Percentiles rank a stretch among this genome's conserved stretches.
Evolutionary conservation across 2,113 vertebrate species (phyloP).

Genomic region (Notarius quadriscutis): DNA sequence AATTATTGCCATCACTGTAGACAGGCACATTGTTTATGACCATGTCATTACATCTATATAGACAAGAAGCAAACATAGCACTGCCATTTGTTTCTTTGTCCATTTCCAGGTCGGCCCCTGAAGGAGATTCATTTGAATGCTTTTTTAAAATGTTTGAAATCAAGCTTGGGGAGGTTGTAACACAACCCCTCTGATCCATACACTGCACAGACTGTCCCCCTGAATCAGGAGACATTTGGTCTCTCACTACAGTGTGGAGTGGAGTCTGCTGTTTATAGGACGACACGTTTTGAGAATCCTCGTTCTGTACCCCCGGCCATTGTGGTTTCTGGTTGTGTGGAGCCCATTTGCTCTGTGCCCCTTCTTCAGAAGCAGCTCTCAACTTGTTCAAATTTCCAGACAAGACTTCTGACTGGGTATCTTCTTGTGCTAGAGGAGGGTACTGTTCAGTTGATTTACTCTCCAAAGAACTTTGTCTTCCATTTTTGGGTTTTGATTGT

Average conservation of each 20-base stretch:
- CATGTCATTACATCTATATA: background rate
- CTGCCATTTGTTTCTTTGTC: background rate
- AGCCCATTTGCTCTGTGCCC: slow-evolving; percentile 45
- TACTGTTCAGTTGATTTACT: slow-evolving; percentile 34
- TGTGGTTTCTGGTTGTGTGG: slow-evolving; percentile 37
- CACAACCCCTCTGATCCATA: slow-evolving; percentile 50
- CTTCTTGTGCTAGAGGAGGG: slow-evolving; percentile 44
- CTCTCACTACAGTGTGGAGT: slow-evolving; percentile 26
- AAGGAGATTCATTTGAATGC: slow-evolving; percentile 63
- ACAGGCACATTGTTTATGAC: slow-evolving; percentile 50
- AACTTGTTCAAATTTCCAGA: slow-evolving; percentile 70
- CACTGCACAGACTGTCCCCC: slow-evolving; percentile 55
- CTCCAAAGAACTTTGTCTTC: slow-evolving; percentile 44
- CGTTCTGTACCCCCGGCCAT: slow-evolving; percentile 34
- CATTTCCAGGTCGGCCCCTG: slow-evolving; percentile 50
- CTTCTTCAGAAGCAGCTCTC: slow-evolving; percentile 69
- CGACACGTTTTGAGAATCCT: slow-evolving; percentile 40
- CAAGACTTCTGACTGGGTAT: slow-evolving; percentile 66
- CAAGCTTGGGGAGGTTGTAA: slow-evolving; percentile 58
- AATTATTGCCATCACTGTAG: slow-evolving; percentile 61
- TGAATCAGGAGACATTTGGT: slow-evolving; percentile 53
- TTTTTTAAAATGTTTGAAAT: slow-evolving; percentile 71
- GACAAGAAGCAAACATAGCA: background rate
- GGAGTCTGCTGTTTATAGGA: slow-evolving; percentile 35
- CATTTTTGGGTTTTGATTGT: slow-evolving; percentile 29